phyloP scores from a whole-genome alignment of 2,113 vertebrate genomes.

The Ptilorrhoa leucosticta region DNA sequence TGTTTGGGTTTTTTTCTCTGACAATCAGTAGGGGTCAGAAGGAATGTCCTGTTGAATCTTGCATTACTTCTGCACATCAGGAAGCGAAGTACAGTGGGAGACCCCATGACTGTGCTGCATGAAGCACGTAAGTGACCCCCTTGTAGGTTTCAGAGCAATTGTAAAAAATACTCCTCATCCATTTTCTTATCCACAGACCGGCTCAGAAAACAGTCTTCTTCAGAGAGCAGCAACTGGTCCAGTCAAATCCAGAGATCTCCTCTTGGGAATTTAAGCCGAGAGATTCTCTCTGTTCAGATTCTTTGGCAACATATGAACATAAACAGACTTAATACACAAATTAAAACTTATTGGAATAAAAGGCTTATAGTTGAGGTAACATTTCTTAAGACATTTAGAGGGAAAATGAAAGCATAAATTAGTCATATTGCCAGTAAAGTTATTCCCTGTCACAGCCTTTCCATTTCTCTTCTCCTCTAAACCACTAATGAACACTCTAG shows the following conservation, averaged over 20 bases:
- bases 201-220: neutral
- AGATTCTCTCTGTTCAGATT: neutral
- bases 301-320: neutral
- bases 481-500: conserved; percentile 23
- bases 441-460: conserved; percentile 1
- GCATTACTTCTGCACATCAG: neutral
- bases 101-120: neutral
- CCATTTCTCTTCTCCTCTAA: neutral
- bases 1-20: neutral
- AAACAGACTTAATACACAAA: neutral
- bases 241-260: neutral
- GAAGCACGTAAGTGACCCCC: neutral
- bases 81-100: neutral
- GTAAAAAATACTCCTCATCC: neutral
- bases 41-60: neutral
- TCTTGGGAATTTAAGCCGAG: neutral
- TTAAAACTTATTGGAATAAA: neutral
- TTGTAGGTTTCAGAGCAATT: neutral
- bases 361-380: neutral
- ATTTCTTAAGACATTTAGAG: conserved; percentile 13
- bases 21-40: neutral
- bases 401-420: conserved; percentile 19
- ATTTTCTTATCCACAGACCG: neutral
- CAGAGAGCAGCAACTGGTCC: neutral
- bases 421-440: neutral